Evolutionary conservation across 2,797 vertebrate genomes (phyloP).

Genomic region (Siniperca scherzeri): DNA sequence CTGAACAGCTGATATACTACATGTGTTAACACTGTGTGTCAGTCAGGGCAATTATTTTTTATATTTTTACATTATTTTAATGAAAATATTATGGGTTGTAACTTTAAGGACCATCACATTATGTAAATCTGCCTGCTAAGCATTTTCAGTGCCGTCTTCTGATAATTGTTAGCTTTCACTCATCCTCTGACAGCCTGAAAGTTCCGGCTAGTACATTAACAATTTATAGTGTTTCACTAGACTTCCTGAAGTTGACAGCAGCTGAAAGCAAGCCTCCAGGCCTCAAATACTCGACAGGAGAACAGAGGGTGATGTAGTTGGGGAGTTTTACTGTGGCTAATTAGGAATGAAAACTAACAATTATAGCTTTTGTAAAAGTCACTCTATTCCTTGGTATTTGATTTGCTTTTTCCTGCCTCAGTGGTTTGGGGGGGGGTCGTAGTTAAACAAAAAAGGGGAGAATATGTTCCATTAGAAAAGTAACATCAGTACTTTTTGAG

Average conservation of each 20-base stretch:
- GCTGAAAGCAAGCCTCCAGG: constrained; percentile 63
- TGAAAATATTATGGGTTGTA: background rate
- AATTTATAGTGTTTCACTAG: constrained; percentile 60
- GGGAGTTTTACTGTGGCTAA: constrained; percentile 58
- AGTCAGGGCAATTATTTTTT: background rate
- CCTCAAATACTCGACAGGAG: constrained; percentile 41
- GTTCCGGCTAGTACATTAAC: constrained; percentile 56
- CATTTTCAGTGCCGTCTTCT: background rate
- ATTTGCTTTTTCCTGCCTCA: constrained; percentile 21
- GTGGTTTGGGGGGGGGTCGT: background rate
- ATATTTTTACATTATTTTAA: too few species aligned
- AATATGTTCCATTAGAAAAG: background rate
- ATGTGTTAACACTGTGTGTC: constrained; percentile 29
- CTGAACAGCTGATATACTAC: constrained; percentile 54
- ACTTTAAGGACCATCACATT: background rate
- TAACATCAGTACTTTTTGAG: background rate
- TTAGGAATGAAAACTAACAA: constrained; percentile 71
- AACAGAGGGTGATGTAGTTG: constrained; percentile 40
- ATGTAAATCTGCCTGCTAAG: constrained; percentile 20
- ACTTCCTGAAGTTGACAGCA: constrained; percentile 75
- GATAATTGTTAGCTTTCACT: constrained; percentile 64
- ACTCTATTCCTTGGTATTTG: constrained; percentile 38
- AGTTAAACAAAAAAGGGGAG: constrained; percentile 12
- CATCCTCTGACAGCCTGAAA: constrained; percentile 43
- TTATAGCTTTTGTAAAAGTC: constrained; percentile 60